These are phyloP conservation scores for Petrocephalus sullivani DNA, from an alignment of 2,797 vertebrate genomes.

Conservation along the genomic window DNA sequence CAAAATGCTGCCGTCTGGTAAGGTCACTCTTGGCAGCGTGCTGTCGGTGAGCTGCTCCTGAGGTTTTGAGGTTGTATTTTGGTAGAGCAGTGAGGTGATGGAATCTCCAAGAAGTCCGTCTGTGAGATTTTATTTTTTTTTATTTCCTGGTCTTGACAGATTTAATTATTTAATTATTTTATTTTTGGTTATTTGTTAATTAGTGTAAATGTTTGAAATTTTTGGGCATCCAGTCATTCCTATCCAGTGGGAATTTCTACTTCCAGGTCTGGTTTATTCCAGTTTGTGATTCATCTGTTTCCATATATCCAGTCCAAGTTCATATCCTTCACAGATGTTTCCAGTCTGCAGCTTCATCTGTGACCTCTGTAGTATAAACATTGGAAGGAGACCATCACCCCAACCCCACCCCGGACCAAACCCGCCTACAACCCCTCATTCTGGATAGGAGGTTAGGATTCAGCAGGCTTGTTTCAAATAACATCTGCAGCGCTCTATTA, in stretches of 20 bases:
- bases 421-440: neutral
- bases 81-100: neutral
- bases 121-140: neutral
- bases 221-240: slow-evolving; percentile 3
- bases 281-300: neutral
- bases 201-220: neutral
- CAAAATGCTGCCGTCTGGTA: neutral
- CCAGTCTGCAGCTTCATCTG: slow-evolving; percentile 5
- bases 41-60: neutral
- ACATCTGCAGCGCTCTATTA: neutral
- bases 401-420: neutral
- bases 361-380: slow-evolving; percentile 6
- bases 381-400: slow-evolving; percentile 2
- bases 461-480: neutral
- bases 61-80: neutral
- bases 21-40: neutral
- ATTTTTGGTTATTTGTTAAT: neutral
- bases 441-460: neutral
- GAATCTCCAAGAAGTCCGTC: neutral
- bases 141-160: neutral
- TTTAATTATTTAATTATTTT: neutral
- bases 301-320: slow-evolving; percentile 8
- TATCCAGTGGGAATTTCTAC: neutral
- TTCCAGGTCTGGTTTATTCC: neutral
- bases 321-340: slow-evolving; percentile 8